Base-by-base conservation (phyloP, 1,140 invertebrate genomes). In the Lepidurus apus region DNA sequence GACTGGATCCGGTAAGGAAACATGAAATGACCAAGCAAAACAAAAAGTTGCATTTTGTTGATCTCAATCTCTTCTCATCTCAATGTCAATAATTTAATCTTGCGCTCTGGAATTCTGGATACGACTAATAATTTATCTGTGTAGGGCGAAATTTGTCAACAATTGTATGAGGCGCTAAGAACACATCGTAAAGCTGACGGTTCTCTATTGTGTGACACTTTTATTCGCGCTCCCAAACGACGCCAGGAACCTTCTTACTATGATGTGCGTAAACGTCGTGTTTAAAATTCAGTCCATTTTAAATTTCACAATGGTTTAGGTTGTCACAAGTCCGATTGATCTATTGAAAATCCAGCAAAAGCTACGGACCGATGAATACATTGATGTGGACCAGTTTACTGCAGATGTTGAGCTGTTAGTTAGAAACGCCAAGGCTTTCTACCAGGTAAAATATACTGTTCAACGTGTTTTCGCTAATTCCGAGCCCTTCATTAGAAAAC, bases 331-430 rank as follows among this genome's bases (percentile, higher is more conserved):
- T 85, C 96, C 96, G 13, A 98, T 98, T 83, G 96, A 98, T 86
- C 87, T 98, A 80, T 85, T 97, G 34, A 93, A 95, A 87, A 94
- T 97, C 34, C 96, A 98, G 85, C 96, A 98, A 83, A 98, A 98
- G 86, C 85, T 98, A 17, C 97, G 96, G 88, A 97, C 94, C 13
- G 96, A 98, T 82, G 94, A 95, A 80, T 97, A 97, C 86, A 91
- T 93, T 81, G 93, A 95, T 84, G 88, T 97, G 81, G 93, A 95
- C 53, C 94, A 97, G 82, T 88, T 98, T 80, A 90, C 93, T 80
- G 87, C 88, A 47, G 95, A 98, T 86, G 90, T 97, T 83, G 93
- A 95, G 83, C 85, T 96, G 45, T 88, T 98, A 81, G 91, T 96
- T 73, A 93, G 91, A 79, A 97, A 98, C 89, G 93, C 95, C 0